Conservation (phyloP, 2,888 invertebrate species). For the Machimus rusticus region DNA sequence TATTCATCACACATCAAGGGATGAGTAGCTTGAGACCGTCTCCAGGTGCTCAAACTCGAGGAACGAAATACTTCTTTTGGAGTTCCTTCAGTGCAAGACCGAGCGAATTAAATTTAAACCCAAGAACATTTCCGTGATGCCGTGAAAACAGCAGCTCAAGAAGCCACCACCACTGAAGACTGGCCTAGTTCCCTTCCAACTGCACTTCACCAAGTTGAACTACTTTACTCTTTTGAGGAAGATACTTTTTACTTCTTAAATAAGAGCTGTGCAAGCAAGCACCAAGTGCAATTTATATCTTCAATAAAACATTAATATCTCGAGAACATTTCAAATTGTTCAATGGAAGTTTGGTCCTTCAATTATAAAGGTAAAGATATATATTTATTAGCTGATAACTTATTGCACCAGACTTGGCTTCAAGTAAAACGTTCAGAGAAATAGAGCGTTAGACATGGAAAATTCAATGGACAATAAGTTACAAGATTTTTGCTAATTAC, state of each 20-base stretch:
- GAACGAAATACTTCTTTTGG: background rate
- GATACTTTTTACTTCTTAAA: background rate
- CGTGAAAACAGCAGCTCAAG: background rate
- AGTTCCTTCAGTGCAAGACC: background rate
- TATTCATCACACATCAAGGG: background rate
- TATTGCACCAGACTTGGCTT: no score
- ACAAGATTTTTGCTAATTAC: no score
- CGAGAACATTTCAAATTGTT: background rate
- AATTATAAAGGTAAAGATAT: background rate
- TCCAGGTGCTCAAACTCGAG: background rate
- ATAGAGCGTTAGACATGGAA: no score
- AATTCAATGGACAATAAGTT: no score
- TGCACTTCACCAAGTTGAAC: background rate
- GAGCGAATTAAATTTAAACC: background rate
- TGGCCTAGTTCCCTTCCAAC: background rate
- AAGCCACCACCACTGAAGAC: background rate
- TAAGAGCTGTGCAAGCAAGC: background rate
- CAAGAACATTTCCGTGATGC: background rate
- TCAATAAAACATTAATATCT: background rate
- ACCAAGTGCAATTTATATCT: slow-evolving; percentile 8
- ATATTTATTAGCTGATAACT: no score
- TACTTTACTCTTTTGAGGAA: background rate
- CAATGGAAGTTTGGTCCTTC: background rate
- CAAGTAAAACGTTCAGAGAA: no score
- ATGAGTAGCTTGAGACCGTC: background rate